Evolutionary conservation across 2,113 vertebrate species (phyloP).

Genomic region (Nothocercus nigrocapillus): DNA sequence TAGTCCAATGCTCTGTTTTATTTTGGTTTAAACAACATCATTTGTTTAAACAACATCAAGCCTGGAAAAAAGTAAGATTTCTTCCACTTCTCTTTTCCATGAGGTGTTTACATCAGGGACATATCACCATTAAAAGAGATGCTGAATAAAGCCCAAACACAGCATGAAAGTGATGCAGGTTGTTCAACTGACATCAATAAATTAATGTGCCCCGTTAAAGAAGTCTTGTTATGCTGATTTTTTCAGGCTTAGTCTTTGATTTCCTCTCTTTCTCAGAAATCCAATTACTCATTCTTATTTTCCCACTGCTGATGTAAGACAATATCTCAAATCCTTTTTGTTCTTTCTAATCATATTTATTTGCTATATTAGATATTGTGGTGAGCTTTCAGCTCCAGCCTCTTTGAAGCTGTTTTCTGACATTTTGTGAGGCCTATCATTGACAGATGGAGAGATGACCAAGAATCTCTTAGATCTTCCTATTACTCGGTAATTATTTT

Average conservation of each 20-base stretch:
- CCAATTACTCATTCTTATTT: slow-evolving; percentile 25
- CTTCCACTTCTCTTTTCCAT: background rate
- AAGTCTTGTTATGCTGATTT: background rate
- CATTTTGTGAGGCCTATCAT: background rate
- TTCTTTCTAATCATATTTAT: slow-evolving; percentile 38
- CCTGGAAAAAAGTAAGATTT: background rate
- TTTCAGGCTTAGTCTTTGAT: background rate
- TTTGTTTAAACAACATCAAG: background rate
- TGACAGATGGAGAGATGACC: slow-evolving; percentile 27
- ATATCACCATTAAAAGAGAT: background rate
- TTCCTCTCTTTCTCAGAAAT: slow-evolving; percentile 17
- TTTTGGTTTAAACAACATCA: background rate
- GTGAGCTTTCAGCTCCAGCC: slow-evolving; percentile 6
- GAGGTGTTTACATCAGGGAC: background rate
- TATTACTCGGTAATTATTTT: slow-evolving; percentile 31
- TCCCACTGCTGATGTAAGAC: background rate
- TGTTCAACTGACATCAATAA: background rate
- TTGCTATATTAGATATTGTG: slow-evolving; percentile 12
- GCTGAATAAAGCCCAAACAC: background rate
- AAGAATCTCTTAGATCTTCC: slow-evolving; percentile 22
- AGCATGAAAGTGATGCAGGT: background rate
- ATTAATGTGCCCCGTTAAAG: background rate
- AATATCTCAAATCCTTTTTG: slow-evolving; percentile 18
- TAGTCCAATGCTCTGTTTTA: background rate
- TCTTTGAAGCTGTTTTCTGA: slow-evolving; percentile 46